phyloP scores from a whole-genome alignment of 2,888 invertebrate species.

The Cephus spinipes region DNA sequence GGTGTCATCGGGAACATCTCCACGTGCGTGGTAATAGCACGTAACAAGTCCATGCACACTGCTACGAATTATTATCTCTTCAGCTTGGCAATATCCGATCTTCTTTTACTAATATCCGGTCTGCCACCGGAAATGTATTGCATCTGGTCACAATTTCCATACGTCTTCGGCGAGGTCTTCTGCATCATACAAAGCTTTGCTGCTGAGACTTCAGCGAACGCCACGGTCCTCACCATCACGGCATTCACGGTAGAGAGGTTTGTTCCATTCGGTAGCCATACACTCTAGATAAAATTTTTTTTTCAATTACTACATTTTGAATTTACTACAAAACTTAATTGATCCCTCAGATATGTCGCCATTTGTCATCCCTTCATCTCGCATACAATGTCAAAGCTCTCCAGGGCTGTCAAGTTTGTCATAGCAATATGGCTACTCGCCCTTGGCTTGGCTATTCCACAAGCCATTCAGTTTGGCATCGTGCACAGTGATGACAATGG shows the following conservation, averaged over 20 bases:
- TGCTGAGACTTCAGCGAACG: slow-evolving; percentile 88
- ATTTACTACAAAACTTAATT: too few relatives aligned
- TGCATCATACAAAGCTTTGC: slow-evolving; percentile 81
- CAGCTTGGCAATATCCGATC: slow-evolving; percentile 82
- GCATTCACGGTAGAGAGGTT: slow-evolving; percentile 92
- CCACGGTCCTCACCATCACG: slow-evolving; percentile 87
- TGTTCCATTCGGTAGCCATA: slow-evolving; percentile 82
- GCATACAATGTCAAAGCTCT: slow-evolving; percentile 86
- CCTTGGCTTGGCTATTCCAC: slow-evolving; percentile 79
- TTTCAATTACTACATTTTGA: neutral
- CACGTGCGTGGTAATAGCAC: slow-evolving; percentile 82
- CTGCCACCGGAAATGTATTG: slow-evolving; percentile 83
- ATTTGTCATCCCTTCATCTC: slow-evolving; percentile 77
- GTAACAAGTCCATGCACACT: slow-evolving; percentile 85
- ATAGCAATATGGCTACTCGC: slow-evolving; percentile 83
- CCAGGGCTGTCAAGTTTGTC: slow-evolving; percentile 82
- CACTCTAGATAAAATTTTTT: slow-evolving; percentile 46
- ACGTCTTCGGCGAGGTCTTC: slow-evolving; percentile 81
- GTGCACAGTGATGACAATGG: slow-evolving; percentile 67
- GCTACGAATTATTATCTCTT: slow-evolving; percentile 87
- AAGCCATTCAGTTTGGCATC: slow-evolving; percentile 84
- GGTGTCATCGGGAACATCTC: slow-evolving; percentile 84
- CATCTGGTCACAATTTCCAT: slow-evolving; percentile 80
- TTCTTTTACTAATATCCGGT: slow-evolving; percentile 79
- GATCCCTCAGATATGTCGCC: slow-evolving; percentile 46